phyloP scores from a whole-genome alignment of 2,888 invertebrate species.

The Pteria penguin region DNA sequence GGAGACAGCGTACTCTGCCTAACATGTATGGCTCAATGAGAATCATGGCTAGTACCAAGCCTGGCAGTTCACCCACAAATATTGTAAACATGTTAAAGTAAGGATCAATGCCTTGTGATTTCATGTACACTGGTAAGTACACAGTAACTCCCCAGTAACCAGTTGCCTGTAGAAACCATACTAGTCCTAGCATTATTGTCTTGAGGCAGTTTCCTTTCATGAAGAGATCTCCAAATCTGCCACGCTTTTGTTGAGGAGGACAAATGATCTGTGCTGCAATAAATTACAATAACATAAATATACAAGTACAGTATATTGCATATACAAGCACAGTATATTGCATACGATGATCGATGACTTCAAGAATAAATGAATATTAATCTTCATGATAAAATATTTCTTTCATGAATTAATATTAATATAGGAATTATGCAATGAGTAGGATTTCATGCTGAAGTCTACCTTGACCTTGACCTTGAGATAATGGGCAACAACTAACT shows the following conservation, averaged over 20 bases:
- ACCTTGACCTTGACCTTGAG: too few species aligned
- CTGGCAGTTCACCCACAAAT: constrained; percentile 72
- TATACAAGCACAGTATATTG: background rate
- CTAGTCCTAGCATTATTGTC: constrained; percentile 57
- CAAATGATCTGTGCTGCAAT: constrained; percentile 65
- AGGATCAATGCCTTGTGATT: constrained; percentile 61
- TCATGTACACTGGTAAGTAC: constrained; percentile 72
- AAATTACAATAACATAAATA: constrained; percentile 7
- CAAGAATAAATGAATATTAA: too few species aligned
- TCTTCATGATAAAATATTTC: too few species aligned
- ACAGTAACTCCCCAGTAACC: constrained; percentile 74
- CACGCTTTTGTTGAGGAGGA: constrained; percentile 53
- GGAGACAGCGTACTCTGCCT: constrained; percentile 69
- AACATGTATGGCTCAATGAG: constrained; percentile 67
- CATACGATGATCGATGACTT: background rate
- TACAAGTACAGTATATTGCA: too few species aligned
- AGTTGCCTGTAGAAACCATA: constrained; percentile 71
- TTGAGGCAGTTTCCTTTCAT: constrained; percentile 49
- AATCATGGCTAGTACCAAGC: constrained; percentile 68
- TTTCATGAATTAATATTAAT: too few species aligned
- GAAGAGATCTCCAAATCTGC: constrained; percentile 63
- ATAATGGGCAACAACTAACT: too few species aligned
- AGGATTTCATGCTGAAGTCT: too few species aligned
- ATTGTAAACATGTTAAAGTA: constrained; percentile 72
- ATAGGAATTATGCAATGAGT: too few species aligned